These are phyloP conservation scores for Latheticus oryzae DNA, from an alignment of 2,888 invertebrate species.

Conservation along the genomic window DNA sequence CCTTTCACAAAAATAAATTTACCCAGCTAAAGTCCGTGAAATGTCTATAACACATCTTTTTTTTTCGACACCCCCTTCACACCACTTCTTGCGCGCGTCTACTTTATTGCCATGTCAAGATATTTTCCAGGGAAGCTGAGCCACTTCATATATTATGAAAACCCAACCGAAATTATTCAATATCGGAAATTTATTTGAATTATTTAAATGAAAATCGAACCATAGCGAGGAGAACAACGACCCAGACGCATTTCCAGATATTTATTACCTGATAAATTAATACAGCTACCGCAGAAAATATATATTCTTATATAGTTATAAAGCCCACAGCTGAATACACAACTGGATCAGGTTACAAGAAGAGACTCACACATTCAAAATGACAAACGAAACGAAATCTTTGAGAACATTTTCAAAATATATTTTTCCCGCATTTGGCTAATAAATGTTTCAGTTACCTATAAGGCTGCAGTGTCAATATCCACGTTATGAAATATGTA, in stretches of 20 bases:
- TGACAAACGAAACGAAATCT: no score
- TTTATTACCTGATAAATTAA: constrained; percentile 28
- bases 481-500: no score
- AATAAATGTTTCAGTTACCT: no score
- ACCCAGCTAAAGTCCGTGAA: constrained; percentile 54
- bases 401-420: no score
- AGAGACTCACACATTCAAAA: no score
- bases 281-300: no score
- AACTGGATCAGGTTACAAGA: no score
- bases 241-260: constrained; percentile 17
- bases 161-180: constrained; percentile 38
- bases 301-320: no score
- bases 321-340: no score
- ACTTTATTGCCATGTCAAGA: constrained; percentile 43
- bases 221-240: constrained; percentile 7
- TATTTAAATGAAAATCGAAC: constrained; percentile 35
- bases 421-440: no score
- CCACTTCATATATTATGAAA: constrained; percentile 34
- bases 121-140: constrained; percentile 30
- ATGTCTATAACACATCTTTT: constrained; percentile 54
- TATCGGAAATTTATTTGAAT: constrained; percentile 40
- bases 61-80: constrained; percentile 21
- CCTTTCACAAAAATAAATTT: constrained; percentile 50
- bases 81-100: constrained; percentile 8
- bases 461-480: no score